Percentiles rank a stretch among this genome's conserved stretches.
Conservation (phyloP, 2,888 invertebrate genomes). For the Tinea trinotella region DNA sequence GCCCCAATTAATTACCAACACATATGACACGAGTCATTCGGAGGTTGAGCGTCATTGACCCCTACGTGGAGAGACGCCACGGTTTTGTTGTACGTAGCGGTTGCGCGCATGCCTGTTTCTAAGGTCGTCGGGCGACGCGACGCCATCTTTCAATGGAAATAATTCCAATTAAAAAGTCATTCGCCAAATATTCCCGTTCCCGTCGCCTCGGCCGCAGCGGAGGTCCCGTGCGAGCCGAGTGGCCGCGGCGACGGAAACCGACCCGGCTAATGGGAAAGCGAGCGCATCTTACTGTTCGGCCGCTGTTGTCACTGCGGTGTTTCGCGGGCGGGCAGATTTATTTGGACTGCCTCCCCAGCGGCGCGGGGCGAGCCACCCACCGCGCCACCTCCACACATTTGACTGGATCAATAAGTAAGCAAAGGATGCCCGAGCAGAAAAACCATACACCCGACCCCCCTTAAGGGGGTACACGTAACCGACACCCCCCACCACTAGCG, state of each 20-base stretch:
- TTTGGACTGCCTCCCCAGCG: conserved; percentile 71
- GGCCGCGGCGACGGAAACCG: conserved; percentile 25
- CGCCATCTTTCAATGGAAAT: conserved; percentile 43
- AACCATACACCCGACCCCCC: conserved; percentile 72
- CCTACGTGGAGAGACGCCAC: conserved; percentile 48
- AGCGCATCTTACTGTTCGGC: conserved; percentile 60
- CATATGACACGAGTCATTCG: conserved; percentile 40
- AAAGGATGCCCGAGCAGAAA: conserved; percentile 75
- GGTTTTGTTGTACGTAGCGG: conserved; percentile 44
- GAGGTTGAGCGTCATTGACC: conserved; percentile 51
- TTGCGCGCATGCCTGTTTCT: conserved; percentile 65
- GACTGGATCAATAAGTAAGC: conserved; percentile 75
- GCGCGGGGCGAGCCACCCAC: conserved; percentile 63
- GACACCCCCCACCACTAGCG: conserved; percentile 69
- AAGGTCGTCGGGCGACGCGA: conserved; percentile 48
- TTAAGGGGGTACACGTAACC: conserved; percentile 73
- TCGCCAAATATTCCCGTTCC: conserved; percentile 24
- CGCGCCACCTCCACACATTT: conserved; percentile 73
- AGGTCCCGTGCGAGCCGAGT: conserved; percentile 2
- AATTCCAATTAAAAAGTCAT: conserved; percentile 55
- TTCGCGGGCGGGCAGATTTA: conserved; percentile 73
- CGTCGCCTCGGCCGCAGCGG: not conserved
- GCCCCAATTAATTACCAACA: conserved; percentile 24
- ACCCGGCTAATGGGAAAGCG: conserved; percentile 41
- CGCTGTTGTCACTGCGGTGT: conserved; percentile 71